Percentiles rank a stretch among this genome's conserved stretches.
Conservation (phyloP, 2,113 vertebrate species). For the Gobius niger region DNA sequence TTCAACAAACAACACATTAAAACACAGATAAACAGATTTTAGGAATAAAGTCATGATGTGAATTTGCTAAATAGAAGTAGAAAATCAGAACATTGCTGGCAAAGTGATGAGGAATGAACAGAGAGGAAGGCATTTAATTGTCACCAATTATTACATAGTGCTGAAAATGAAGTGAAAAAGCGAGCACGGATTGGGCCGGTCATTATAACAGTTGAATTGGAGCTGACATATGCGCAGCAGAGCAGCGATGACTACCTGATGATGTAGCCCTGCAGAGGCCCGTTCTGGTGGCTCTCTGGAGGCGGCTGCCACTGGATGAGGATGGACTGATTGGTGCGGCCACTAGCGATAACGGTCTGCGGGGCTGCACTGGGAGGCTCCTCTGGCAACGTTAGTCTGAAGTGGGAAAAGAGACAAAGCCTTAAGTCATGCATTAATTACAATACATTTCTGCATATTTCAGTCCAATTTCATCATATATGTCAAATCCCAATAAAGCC, state of each 20-base stretch:
- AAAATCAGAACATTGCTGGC: constrained; percentile 22
- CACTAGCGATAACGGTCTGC: constrained; percentile 94
- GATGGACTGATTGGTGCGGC: constrained; percentile 98
- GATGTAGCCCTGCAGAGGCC: constrained; percentile 91
- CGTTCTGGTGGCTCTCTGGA: constrained; percentile 94
- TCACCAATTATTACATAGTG: constrained; percentile 53
- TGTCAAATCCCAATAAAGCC: constrained; percentile 44
- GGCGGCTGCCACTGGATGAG: constrained; percentile 99
- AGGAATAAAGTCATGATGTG: not conserved
- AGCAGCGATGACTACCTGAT: constrained; percentile 82
- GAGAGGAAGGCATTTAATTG: constrained; percentile 59
- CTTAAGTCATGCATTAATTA: constrained; percentile 55
- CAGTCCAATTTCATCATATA: constrained; percentile 68
- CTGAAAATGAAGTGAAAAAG: constrained; percentile 40
- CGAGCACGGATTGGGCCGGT: constrained; percentile 43
- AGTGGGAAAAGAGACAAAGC: constrained; percentile 23
- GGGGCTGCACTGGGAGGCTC: constrained; percentile 94
- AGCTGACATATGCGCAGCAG: constrained; percentile 30
- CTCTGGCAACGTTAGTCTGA: constrained; percentile 90
- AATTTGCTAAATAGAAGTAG: not conserved
- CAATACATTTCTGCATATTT: constrained; percentile 60
- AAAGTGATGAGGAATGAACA: constrained; percentile 48
- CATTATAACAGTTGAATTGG: constrained; percentile 54
- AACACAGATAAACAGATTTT: not conserved
- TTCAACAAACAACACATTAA: not conserved